These are phyloP conservation scores for Sympetrum striolatum DNA, from an alignment of 2,888 invertebrate genomes.

Conservation along the genomic window DNA sequence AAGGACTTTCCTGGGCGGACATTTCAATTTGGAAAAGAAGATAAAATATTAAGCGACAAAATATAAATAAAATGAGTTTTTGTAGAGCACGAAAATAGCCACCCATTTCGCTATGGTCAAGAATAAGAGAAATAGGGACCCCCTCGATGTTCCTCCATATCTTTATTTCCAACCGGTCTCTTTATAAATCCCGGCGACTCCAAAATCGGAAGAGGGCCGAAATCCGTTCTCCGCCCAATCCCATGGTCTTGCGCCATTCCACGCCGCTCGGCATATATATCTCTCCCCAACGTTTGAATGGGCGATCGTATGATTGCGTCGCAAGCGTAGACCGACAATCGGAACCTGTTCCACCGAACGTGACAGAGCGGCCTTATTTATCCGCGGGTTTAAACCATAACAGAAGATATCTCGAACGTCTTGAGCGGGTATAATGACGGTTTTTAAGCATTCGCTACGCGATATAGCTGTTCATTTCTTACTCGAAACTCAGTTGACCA, in stretches of 20 bases:
- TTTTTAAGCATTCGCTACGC: background rate
- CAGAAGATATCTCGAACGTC: background rate
- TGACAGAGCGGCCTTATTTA: constrained; percentile 18
- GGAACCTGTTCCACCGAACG: constrained; percentile 22
- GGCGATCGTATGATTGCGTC: background rate
- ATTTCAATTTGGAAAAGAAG: too few species aligned
- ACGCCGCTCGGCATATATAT: background rate
- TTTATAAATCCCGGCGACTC: background rate
- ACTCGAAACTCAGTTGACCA: background rate
- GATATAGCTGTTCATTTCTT: background rate
- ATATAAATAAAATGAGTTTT: too few species aligned
- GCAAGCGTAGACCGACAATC: background rate
- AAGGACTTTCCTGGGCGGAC: too few species aligned
- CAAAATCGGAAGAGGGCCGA: background rate
- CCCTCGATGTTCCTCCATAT: background rate
- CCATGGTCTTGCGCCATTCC: background rate
- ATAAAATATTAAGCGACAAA: too few species aligned
- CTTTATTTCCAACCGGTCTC: background rate
- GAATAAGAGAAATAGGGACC: background rate
- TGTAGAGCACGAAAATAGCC: too few species aligned
- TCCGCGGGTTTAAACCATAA: background rate
- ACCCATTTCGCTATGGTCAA: background rate
- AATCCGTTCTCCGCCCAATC: background rate
- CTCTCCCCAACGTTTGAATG: background rate
- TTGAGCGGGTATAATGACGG: background rate